These are phyloP conservation scores for Eurois occulta DNA, from an alignment of 2,888 invertebrate genomes.

Conservation along the genomic window DNA sequence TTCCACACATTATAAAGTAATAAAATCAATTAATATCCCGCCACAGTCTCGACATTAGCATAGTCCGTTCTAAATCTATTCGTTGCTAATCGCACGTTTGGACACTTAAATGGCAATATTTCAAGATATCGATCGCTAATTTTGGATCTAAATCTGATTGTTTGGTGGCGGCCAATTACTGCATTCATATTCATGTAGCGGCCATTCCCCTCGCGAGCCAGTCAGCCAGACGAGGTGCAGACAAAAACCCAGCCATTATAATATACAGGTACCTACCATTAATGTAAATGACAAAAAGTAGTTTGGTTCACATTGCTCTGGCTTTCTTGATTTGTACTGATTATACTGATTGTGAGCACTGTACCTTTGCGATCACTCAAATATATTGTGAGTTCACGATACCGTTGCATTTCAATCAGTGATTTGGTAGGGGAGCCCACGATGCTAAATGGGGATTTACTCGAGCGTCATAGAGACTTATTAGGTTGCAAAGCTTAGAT, in stretches of 20 bases:
- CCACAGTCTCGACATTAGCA: constrained; percentile 39
- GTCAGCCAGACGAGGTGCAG: constrained; percentile 49
- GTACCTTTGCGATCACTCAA: background rate
- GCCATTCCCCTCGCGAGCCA: constrained; percentile 37
- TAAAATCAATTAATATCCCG: constrained; percentile 48
- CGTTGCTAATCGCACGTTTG: constrained; percentile 51
- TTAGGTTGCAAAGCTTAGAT: too few relatives aligned
- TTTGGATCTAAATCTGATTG: constrained; percentile 58
- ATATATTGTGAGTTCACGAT: background rate
- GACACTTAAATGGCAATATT: constrained; percentile 60
- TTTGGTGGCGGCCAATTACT: constrained; percentile 56
- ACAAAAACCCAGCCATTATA: constrained; percentile 32
- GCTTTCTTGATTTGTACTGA: background rate
- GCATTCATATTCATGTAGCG: constrained; percentile 54
- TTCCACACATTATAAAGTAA: constrained; percentile 48
- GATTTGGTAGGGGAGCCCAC: too few relatives aligned
- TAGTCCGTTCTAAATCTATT: constrained; percentile 51
- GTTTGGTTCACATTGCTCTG: constrained; percentile 17
- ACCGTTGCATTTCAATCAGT: background rate
- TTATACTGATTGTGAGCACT: background rate
- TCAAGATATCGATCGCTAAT: constrained; percentile 60
- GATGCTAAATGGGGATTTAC: too few relatives aligned
- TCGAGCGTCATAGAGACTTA: too few relatives aligned
- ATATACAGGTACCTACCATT: constrained; percentile 24
- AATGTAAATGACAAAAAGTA: constrained; percentile 42